phyloP scores from a whole-genome alignment of 2,888 invertebrate genomes.

The Pelosia muscerda region DNA sequence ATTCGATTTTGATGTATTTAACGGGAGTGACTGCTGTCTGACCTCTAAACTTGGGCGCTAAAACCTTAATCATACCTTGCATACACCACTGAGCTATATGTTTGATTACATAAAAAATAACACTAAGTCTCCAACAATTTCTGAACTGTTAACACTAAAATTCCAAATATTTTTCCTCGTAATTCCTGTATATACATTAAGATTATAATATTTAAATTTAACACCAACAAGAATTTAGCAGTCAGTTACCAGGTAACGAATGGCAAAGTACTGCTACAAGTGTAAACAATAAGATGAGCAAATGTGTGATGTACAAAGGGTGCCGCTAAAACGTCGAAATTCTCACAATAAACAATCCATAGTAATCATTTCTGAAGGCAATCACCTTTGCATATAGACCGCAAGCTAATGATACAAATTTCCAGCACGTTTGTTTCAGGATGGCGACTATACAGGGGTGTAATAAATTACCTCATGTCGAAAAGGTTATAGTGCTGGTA shows the following conservation, averaged over 20 bases:
- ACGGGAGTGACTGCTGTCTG: too few species aligned
- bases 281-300: slow-evolving; percentile 37
- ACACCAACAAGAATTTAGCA: background rate
- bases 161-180: background rate
- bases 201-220: background rate
- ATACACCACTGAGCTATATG: too few species aligned
- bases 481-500: too few species aligned
- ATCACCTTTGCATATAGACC: slow-evolving; percentile 17
- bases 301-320: slow-evolving; percentile 45
- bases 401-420: too few species aligned
- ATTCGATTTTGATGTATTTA: too few species aligned
- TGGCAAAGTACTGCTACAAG: background rate
- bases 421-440: too few species aligned
- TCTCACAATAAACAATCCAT: slow-evolving; percentile 21
- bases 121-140: background rate
- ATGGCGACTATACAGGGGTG: too few species aligned
- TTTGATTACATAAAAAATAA: too few species aligned
- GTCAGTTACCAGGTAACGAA: slow-evolving; percentile 13
- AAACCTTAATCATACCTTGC: too few species aligned
- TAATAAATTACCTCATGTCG: too few species aligned
- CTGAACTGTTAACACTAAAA: background rate
- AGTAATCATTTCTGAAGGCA: slow-evolving; percentile 32
- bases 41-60: too few species aligned
- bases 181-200: background rate
- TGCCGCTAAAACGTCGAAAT: slow-evolving; percentile 41